Conservation (phyloP, 2,888 invertebrate species). For the Xestoiulus laeticollis region DNA sequence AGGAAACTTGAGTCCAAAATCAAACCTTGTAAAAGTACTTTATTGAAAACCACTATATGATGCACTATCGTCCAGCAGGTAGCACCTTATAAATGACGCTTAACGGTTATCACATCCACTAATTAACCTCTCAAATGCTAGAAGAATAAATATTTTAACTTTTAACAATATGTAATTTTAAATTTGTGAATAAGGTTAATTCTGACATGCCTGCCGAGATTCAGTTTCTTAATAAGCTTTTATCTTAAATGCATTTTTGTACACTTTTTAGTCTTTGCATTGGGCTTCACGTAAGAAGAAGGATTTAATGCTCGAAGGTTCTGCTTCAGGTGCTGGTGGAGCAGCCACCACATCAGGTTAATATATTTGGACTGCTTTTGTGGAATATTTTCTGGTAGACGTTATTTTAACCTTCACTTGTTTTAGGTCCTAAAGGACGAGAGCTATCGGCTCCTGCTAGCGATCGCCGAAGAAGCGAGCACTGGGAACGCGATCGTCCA, state of each 20-base stretch:
- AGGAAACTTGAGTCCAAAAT: too few relatives aligned
- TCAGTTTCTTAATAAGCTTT: too few relatives aligned
- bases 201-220: too few relatives aligned
- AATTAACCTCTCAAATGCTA: too few relatives aligned
- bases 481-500: slow-evolving; percentile 51
- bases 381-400: background rate
- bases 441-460: slow-evolving; percentile 45
- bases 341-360: slow-evolving; percentile 42
- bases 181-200: too few relatives aligned
- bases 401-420: background rate
- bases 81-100: too few relatives aligned
- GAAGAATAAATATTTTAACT: too few relatives aligned
- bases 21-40: too few relatives aligned
- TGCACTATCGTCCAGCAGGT: too few relatives aligned
- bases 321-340: slow-evolving; percentile 39
- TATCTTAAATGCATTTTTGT: slow-evolving; percentile 43
- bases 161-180: too few relatives aligned
- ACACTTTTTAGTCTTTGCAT: slow-evolving; percentile 79
- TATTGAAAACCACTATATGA: too few relatives aligned
- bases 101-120: too few relatives aligned
- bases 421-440: slow-evolving; percentile 25
- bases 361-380: background rate
- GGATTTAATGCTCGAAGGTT: slow-evolving; percentile 78
- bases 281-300: slow-evolving; percentile 91
- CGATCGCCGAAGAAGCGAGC: slow-evolving; percentile 51